A percentile compares a stretch with the other conserved stretches of the same genome.
Evolutionary conservation across 2,888 invertebrate species (phyloP).

Genomic region (Agrotis exclamationis): DNA sequence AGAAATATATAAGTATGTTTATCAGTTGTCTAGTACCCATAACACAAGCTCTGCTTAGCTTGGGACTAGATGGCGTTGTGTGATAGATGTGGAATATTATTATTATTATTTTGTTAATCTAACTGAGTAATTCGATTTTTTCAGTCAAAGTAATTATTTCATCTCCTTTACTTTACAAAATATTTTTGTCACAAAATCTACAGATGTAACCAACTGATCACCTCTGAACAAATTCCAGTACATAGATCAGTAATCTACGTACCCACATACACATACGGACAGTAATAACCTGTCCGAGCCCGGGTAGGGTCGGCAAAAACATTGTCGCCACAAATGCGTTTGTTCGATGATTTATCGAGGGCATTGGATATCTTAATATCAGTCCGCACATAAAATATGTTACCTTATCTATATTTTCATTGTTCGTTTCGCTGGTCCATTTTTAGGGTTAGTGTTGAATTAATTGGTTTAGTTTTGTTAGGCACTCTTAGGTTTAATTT

Average conservation of each 20-base stretch:
- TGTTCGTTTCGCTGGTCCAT: not conserved
- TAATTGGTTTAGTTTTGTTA: not conserved
- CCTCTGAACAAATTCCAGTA: not conserved
- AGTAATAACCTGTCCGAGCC: slow-evolving; percentile 48
- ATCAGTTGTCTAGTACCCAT: too few species aligned
- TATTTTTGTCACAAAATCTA: too few species aligned
- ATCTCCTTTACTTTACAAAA: too few species aligned
- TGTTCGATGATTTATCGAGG: slow-evolving; percentile 53
- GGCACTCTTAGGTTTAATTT: not conserved
- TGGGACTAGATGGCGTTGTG: too few species aligned
- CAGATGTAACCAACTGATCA: not conserved
- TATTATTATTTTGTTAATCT: too few species aligned
- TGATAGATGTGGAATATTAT: too few species aligned
- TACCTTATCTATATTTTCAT: slow-evolving; percentile 39
- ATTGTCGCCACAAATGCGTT: slow-evolving; percentile 60
- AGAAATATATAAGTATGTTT: too few species aligned
- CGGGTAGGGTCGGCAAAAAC: slow-evolving; percentile 58
- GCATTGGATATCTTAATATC: slow-evolving; percentile 59
- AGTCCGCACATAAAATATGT: slow-evolving; percentile 50
- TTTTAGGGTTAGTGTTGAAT: slow-evolving; percentile 3
- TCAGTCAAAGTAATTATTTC: too few species aligned
- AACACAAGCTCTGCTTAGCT: too few species aligned
- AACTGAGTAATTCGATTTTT: too few species aligned
- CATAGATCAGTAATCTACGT: slow-evolving; percentile 29
- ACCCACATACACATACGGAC: slow-evolving; percentile 4